A percentile compares a stretch with the other conserved stretches of the same genome.
Conservation (phyloP, 2,797 vertebrate genomes). For the Thripadectes ignobilis region DNA sequence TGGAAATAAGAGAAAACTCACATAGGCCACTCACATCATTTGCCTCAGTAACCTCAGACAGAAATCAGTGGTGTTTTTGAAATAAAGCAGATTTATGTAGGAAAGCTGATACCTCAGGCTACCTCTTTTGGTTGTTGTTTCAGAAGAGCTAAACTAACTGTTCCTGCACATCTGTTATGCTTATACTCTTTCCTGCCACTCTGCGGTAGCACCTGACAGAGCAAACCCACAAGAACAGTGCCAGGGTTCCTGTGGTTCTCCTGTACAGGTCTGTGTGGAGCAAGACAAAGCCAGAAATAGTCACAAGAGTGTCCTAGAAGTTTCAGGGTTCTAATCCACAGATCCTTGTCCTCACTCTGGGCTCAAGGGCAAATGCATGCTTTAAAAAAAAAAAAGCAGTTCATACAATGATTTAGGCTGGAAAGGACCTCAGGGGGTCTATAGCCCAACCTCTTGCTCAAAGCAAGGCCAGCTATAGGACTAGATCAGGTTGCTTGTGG, state of each 20-base stretch:
- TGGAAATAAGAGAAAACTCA: not conserved
- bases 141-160: constrained; percentile 4
- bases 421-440: not conserved
- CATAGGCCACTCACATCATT: not conserved
- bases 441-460: not conserved
- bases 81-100: constrained; percentile 36
- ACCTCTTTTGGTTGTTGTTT: not conserved
- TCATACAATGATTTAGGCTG: not conserved
- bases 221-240: not conserved
- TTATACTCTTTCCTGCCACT: not conserved
- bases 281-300: not conserved
- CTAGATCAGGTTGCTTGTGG: not conserved
- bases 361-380: not conserved
- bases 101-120: not conserved
- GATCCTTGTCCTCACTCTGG: not conserved
- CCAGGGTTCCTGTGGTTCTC: not conserved
- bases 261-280: not conserved
- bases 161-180: not conserved
- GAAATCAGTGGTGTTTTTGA: not conserved
- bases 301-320: not conserved
- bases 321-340: not conserved
- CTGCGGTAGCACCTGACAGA: not conserved
- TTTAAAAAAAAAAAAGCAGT: not conserved
- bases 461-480: not conserved
- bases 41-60: constrained; percentile 5